Base-by-base conservation (phyloP, 2,888 invertebrate genomes). In the Diplolepis rosae region DNA sequence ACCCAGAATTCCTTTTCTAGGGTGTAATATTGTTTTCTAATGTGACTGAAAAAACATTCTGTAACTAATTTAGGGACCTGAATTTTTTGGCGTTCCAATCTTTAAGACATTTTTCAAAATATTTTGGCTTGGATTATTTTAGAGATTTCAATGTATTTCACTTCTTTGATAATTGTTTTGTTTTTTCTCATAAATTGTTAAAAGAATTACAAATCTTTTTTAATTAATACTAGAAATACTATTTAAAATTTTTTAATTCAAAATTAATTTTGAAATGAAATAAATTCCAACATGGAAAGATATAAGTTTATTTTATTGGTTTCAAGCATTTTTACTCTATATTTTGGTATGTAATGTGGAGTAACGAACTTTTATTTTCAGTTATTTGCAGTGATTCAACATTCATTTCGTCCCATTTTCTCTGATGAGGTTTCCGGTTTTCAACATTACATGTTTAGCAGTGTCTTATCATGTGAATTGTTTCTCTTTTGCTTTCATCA, bases 381-480 rank as follows among this genome's bases (percentile, higher is more conserved):
- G 45, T n/a, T 48, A 48, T 48, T 48, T 18, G 11, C 6, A 48
- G 45, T 7, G 15, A 48, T 50, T 52, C 52, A 28, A 28, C 52
- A 28, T 52, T 28, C 52, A 28, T 52, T 52, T 52, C 52, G 15
- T 52, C 52, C 28, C 15, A 52, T 52, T 52, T 28, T 28, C 52
- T 22, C 50, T 15, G 50, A 24, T 24, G 50, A 50, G 22, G 11
- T 24, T 50, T 50, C 50, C 50, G 22, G 50, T 11, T 15, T 50
- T 50, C 13, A 50, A 50, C 4, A 24, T 50, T 50, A 11, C 6
- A 22, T 24, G 13, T 50, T 50, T 22, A 30, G 15, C 11, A 6
- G 35, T 18, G 22, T 56, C 24, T 56, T 56, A 39, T 56, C 24
- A 32, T 18, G 1, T 35, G 35, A 7, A 24, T 39, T 56, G 56